These are phyloP conservation scores for Microctenopoma stevenorrisi DNA, from an alignment of 2,797 vertebrate genomes.

Conservation along the genomic window DNA sequence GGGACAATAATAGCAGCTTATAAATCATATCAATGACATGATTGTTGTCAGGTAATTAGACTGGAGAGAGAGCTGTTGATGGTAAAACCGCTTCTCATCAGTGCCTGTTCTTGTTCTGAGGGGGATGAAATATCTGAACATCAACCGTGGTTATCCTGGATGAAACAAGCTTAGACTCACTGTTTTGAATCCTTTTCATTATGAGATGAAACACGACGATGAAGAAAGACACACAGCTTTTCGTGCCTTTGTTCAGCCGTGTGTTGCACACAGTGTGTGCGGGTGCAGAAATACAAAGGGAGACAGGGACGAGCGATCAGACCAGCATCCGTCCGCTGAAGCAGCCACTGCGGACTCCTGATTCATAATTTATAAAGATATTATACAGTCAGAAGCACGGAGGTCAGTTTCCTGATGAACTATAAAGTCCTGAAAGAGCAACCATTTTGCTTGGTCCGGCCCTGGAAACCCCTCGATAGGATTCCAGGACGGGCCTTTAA, in stretches of 20 bases:
- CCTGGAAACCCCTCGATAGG: no score
- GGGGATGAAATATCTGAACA: conserved; percentile 35
- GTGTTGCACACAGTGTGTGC: conserved; percentile 3
- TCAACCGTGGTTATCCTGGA: conserved; percentile 4
- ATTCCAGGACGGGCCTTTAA: no score
- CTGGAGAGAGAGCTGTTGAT: conserved; percentile 26
- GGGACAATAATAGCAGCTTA: conserved; percentile 35
- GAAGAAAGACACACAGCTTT: conserved; percentile 19
- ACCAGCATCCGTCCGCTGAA: conserved; percentile 11
- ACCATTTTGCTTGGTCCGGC: no score
- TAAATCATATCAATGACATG: conserved; percentile 58
- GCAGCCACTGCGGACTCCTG: conserved; percentile 27
- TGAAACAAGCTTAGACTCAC: conserved; percentile 16
- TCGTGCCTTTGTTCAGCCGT: conserved; percentile 35
- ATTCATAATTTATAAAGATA: no score
- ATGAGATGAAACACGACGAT: conserved; percentile 15
- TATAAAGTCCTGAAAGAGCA: no score
- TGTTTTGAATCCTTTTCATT: conserved; percentile 16
- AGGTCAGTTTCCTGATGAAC: no score
- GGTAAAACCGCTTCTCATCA: conserved; percentile 12
- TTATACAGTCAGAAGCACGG: no score
- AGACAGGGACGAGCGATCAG: conserved; percentile 22
- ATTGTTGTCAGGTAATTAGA: conserved; percentile 54
- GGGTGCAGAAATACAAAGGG: conserved; percentile 13
- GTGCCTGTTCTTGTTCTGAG: conserved; percentile 15